Conservation (phyloP, 2,113 vertebrate genomes). For the Amia ocellicauda region DNA sequence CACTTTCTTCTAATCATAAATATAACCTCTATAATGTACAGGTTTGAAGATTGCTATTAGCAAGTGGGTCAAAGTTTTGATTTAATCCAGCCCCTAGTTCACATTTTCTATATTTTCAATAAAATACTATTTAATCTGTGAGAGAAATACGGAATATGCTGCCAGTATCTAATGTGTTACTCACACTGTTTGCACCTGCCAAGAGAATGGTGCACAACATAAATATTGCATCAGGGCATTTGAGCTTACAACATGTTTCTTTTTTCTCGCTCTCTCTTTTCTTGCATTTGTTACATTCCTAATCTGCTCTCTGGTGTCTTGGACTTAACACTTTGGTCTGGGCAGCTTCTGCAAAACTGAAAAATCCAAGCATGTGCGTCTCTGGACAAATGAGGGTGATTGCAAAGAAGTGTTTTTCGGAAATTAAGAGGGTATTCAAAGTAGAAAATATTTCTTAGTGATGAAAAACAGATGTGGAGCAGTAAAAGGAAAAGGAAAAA, state of each 20-base stretch:
- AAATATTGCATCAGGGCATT: conserved; percentile 50
- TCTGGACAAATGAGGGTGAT: no score
- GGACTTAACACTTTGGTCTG: conserved; percentile 31
- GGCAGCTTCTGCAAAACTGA: conserved; percentile 13
- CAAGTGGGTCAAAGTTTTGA: no score
- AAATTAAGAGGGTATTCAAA: neutral
- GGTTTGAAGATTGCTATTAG: no score
- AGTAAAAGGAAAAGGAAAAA: no score
- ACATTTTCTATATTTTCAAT: conserved; percentile 36
- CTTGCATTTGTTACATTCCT: conserved; percentile 33
- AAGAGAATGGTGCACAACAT: conserved; percentile 37
- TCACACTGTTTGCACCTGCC: conserved; percentile 42
- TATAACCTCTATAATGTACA: no score
- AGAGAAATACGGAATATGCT: conserved; percentile 29
- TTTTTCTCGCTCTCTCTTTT: conserved; percentile 36
- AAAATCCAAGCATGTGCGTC: no score
- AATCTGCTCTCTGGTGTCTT: conserved; percentile 33
- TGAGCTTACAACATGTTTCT: conserved; percentile 38
- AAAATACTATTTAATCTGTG: conserved; percentile 26
- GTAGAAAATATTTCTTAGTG: no score
- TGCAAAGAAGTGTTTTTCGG: no score
- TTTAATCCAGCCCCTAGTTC: no score
- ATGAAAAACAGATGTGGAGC: no score
- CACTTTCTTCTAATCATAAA: no score
- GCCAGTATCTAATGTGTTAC: conserved; percentile 46